Evolutionary conservation across 1,140 invertebrate species (phyloP), one percentile per base, ranked within the genome.

Genomic region (Choristoneura fumiferana): DNA sequence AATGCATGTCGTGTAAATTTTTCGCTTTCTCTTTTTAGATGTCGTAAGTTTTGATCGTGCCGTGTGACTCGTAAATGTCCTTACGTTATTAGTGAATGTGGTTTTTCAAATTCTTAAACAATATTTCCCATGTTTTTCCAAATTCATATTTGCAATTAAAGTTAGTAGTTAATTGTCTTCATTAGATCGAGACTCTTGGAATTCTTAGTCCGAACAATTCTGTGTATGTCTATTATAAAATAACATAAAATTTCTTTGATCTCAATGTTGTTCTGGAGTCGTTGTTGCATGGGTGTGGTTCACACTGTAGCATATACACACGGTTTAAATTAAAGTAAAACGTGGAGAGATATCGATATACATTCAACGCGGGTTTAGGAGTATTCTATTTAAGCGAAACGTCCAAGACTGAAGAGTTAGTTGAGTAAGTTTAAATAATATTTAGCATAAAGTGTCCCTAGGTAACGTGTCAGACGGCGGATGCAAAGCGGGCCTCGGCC

Each of bases 361-460:
- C 67, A 79, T 87, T 81, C 84, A 77, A 89, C 86, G 86, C 86
- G 86, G 86, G 86, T 87, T 84, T 85, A 84, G 79, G 77, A 84
- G 71, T 87, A 86, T 86, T 86, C 79, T 88, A 85, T 84, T 81
- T 88, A 88, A 87, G 83, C 81, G 82, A 83, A 86, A 87, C 86
- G 84, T 84, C 81, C 81, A 89, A 89, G 86, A 89, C 86, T 89
- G 86, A 89, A 87, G 81, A 81, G 85, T 81, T 85, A 88, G 82
- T 79, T 83, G 68, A 82, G 73, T 87, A 86, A 87, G 83, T 81
- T 75, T 84, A 84, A 82, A 72, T 86, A 83, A 87, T 82, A 85
- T 82, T 81, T 87, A 88, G 83, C 79, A 78, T 88, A 76, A 86
- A 86, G 83, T 84, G 85, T 88, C 83, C 83, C 81, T 84, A 85